Evolutionary conservation across 53 echinoderm and acorn worm genomes (phyloP).

Genomic region (Stichopus horrens): DNA sequence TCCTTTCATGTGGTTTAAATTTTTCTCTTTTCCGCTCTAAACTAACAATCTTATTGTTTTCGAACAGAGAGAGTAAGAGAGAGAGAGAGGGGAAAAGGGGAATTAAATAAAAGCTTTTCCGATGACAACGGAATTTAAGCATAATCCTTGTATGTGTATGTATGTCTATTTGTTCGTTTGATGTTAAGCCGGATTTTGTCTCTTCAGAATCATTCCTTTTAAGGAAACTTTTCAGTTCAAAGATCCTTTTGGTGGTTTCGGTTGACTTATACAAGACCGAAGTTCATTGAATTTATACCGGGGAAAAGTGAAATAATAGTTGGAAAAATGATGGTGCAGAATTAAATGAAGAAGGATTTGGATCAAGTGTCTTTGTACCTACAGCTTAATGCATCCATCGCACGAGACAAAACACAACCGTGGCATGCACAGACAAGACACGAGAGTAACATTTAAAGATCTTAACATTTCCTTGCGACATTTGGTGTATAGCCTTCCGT

Average conservation of each 20-base stretch:
- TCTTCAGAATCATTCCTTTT: not conserved
- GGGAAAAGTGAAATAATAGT: too few species aligned
- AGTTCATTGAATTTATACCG: too few species aligned
- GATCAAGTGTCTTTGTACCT: too few species aligned
- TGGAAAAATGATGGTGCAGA: too few species aligned
- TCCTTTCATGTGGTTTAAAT: constrained; percentile 28
- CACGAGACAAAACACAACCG: too few species aligned
- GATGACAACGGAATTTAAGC: constrained; percentile 1
- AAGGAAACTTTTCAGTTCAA: not conserved
- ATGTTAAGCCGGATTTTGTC: constrained; percentile 18
- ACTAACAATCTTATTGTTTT: constrained; percentile 33
- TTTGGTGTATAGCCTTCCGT: too few species aligned
- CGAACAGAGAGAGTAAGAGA: not conserved
- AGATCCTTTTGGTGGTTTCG: constrained; percentile 11
- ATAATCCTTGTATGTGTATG: constrained; percentile 9
- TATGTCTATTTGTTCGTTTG: not conserved
- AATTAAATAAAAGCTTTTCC: constrained; percentile 8
- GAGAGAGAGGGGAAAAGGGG: not conserved
- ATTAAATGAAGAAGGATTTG: too few species aligned
- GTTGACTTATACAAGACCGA: not conserved
- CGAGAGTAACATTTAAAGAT: too few species aligned
- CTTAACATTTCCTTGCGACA: too few species aligned
- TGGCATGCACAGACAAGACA: too few species aligned
- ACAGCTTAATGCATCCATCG: too few species aligned
- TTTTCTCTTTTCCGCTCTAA: constrained; percentile 18